Base-by-base conservation (phyloP, 2,113 vertebrate species). In the Perca schrenkii region DNA sequence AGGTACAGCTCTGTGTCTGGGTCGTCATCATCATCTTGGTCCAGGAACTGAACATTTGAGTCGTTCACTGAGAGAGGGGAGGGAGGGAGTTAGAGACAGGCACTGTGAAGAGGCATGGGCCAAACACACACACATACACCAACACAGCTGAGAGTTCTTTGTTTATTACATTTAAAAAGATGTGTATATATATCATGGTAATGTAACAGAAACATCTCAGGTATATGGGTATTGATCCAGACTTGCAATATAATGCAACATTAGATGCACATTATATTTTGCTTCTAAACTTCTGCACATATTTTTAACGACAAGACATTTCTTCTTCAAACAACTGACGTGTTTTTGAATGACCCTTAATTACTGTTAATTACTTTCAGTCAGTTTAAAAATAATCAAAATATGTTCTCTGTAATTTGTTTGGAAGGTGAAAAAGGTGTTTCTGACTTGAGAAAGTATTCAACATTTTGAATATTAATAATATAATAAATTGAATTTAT, bases 11-110 rank as follows among this genome's bases (percentile, higher is more conserved):
- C 98, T 21, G 98, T 99, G 94, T 99, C 98, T 2, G 98, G 98
- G 91, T 99, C 98, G 71, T 99, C 98, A 2, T 99, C 98, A 4
- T 99, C 98, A 11, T 99, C 98, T 96, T 99, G 98, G 97, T 99
- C 98, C 97, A 99, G 93, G 96, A 99, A 99, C 95, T 99, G 98
- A 96, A 99, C 98, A 31, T 99, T 99, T 87, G 98, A 99, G 94
- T 99, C 98, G 25, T 99, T 99, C 92, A 99, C 98, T 99, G 94
- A 66, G 76, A 79, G 83, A 66, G 54, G 77, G 94, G 93, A 93
- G 76, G 92, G 73, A 19, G 58, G 75, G 50, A 85, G 77, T 90
- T 74, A 94, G 0, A 78, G 58, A 54, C 72, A 17, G 62, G 65
- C 19, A 14, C 46, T 28, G 49, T 40, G 43, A 76, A n/a, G 62